Base-by-base conservation (phyloP, 2,888 invertebrate genomes). In the Athrips mouffetella region DNA sequence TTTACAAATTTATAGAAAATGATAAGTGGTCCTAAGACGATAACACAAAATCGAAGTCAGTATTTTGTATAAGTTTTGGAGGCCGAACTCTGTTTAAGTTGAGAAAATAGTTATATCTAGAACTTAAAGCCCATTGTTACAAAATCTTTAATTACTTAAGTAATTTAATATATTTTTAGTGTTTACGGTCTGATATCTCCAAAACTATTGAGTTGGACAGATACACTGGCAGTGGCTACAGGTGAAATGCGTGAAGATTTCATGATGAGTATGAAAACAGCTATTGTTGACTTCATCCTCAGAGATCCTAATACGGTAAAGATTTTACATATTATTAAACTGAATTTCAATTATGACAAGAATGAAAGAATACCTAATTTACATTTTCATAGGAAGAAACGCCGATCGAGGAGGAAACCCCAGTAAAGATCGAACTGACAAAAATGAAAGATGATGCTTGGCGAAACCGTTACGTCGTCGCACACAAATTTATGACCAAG, bases 201-300 rank as follows among this genome's bases (percentile, higher is more conserved):
- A 0, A 89, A 90, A 53, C 77, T 94, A 49, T 91, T 89, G 62
- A 91, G 89, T 68, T 94, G 92, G 90, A 89, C 89, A 40, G 80
- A 86, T 0, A 90, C 90, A 0, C 65, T 94, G 11, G 78, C 87
- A 1, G 75, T 89, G 25, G 91, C 94, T 45, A 91, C 95, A 0
- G 90, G 92, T 49, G 96, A 97, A 73, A 93, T 96, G 76, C 92
- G 94, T 59, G 93, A 95, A 54, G 96, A 96, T 65, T 98, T 96
- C 70, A 91, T 94, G 71, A 91, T 94, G 74, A 94, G 94, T 54
- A 94, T 97, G 70, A 98, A 97, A 72, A 97, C 96, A 72, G 94
- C 97, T 0, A 94, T 96, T 45, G 94, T 98, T 0, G 97, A 98
- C 81, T 98, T 96, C 74, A 96, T 97, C 0, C 86, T 98, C 3